Evolutionary conservation across 23 tunicate species (phyloP), one percentile per base, ranked within the genome.

Genomic region (Clavelina lepadiformis): DNA sequence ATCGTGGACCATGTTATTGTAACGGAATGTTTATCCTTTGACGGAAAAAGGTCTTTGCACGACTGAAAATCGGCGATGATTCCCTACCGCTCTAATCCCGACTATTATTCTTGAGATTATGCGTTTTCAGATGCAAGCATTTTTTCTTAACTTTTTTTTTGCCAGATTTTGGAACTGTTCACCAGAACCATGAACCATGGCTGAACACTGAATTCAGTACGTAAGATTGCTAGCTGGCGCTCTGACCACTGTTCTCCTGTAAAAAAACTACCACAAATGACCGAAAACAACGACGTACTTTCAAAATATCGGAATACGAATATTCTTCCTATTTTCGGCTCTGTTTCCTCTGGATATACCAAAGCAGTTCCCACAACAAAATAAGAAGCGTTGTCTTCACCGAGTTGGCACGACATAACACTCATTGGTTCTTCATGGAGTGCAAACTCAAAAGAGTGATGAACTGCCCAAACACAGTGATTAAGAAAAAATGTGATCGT

Each of bases 321-420:
- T 54, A 93, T 79, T 31, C 99, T 32, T 33, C 99, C 99, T 5
- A 13, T 37, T 33, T 86, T 86, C 15, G 95, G 91, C 62, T 94
- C 99, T 3, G 84, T 3, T 66, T 94, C 99, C 2, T 94, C 95
- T 26, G 80, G 77, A 49, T 65, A 74, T 15, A 82, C 86, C 35
- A 78, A 68, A 19, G 96, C 99, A 31, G 99, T 94, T 26, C 99
- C 99, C 0, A 81, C 76, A 8, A 94, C 81, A 36, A 80, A 86
- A 47, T 75, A 94, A 11, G 81, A 27, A 21, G 54, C 8, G 20
- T 29, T 51, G 51, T 94, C 79, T 22, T 36, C 38, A 31, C 81
- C 96, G 4, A 94, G 49, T 22, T 37, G 33, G 28, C 84, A 81
- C 18, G 91, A 80, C 68, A 86, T 69, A 2, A 94, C 58, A 28